A percentile compares a stretch with the other conserved stretches of the same genome.
Conservation (phyloP, 2,797 vertebrate species). For the Anas georgica region DNA sequence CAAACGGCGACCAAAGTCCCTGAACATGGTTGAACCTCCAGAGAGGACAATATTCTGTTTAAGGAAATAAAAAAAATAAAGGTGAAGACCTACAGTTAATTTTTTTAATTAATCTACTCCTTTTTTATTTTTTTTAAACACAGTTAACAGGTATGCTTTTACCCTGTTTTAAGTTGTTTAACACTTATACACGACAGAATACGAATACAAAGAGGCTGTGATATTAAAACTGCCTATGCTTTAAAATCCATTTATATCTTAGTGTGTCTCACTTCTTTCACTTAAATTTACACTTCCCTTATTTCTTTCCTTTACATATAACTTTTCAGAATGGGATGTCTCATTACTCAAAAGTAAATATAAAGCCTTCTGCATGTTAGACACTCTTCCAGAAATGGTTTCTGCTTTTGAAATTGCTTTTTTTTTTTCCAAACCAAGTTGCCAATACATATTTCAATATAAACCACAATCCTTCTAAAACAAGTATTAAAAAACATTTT, state of each 20-base stretch:
- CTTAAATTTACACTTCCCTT: background rate
- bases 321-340: background rate
- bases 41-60: constrained; percentile 95
- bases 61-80: background rate
- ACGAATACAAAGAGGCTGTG: background rate
- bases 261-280: background rate
- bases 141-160: background rate
- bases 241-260: background rate
- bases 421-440: background rate
- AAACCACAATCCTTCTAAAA: background rate
- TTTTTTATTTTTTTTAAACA: background rate
- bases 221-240: background rate
- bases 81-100: too few species aligned
- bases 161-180: background rate
- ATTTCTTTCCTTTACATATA: background rate
- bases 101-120: background rate
- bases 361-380: background rate
- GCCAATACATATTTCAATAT: background rate
- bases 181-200: background rate
- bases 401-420: background rate
- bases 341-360: background rate
- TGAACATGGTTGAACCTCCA: constrained; percentile 98
- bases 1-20: constrained; percentile 96
- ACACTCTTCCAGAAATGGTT: background rate
- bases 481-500: background rate